A percentile compares a stretch with the other conserved stretches of the same genome.
Evolutionary conservation across 2,888 invertebrate genomes (phyloP).

Genomic region (Melinopterus prodromus): DNA sequence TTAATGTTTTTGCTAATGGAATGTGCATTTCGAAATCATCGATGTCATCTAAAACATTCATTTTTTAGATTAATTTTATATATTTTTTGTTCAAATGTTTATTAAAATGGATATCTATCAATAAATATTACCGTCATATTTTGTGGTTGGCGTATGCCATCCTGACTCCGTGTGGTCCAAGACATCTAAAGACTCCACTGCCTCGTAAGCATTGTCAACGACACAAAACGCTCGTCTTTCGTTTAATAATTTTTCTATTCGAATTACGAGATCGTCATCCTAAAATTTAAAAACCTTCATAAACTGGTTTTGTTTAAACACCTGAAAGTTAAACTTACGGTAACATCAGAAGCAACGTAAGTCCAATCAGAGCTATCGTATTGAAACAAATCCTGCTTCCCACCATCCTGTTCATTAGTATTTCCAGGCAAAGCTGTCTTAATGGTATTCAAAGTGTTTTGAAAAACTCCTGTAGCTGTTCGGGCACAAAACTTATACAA

Average conservation of each 20-base stretch:
- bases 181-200: constrained; percentile 66
- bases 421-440: constrained; percentile 73
- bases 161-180: constrained; percentile 44
- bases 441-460: constrained; percentile 73
- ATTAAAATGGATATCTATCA: neutral
- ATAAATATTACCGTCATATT: constrained; percentile 44
- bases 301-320: too few relatives aligned
- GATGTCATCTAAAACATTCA: constrained; percentile 58
- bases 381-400: constrained; percentile 38
- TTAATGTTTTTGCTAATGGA: constrained; percentile 59
- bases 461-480: constrained; percentile 80
- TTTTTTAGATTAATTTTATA: constrained; percentile 15
- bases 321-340: constrained; percentile 8
- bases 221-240: constrained; percentile 67
- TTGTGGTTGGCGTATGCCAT: constrained; percentile 31
- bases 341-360: constrained; percentile 50
- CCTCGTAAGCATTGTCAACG: constrained; percentile 69
- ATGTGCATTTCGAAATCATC: constrained; percentile 63
- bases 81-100: too few relatives aligned
- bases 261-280: constrained; percentile 59
- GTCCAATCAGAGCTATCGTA: constrained; percentile 60
- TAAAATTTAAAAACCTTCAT: constrained; percentile 45
- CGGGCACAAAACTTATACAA: constrained; percentile 73
- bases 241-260: constrained; percentile 64
- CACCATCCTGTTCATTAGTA: constrained; percentile 56